Base-by-base conservation (phyloP, 1,140 invertebrate species). In the Camponotus floridanus region DNA sequence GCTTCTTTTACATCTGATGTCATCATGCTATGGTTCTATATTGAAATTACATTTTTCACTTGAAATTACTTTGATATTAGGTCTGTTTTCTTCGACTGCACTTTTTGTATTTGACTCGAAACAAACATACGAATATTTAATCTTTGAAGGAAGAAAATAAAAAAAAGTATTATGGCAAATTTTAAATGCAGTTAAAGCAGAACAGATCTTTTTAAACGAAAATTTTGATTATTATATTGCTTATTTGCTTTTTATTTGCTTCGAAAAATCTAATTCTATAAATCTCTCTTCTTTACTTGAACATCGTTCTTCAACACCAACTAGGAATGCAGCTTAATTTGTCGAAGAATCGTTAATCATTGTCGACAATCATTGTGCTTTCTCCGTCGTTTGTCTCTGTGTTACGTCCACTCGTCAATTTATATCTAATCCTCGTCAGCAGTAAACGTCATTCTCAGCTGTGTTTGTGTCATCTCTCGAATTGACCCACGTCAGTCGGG, bases 391-490 rank as follows among this genome's bases (percentile, higher is more conserved):
- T 45, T 31, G 42, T 83, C 57, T 83, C 55, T 48, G 26, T 83
- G 79, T 57, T 45, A 80, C 64, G 36, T 73, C 6, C 39, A 59
- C 73, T 73, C 67, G 55, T 39, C 79, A 83, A 18, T 67, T 45
- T 61, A 73, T 59, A 39, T 21, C 68, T 83, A 83, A 83, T 83
- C 68, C 8, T 73, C 76, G 79, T 71, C 39, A 67, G n/a, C 31
- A 73, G 48, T 64, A 64, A 78, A 78, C 73, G 45, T 45, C 39
- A 64, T 57, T 81, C 59, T 87, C 11, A 39, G 11, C 26, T 87
- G 51, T 88, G 59, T 68, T n/a, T 80, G 31, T 87, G 76, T 87
- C 85, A 48, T 73, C 76, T 68, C 21, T 80, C 76, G 55, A 79
- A 80, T 65, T 79, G 62, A 85, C 45, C 76, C n/a, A 42, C 62